Percentiles rank a stretch among this genome's conserved stretches.
Evolutionary conservation across 2,888 invertebrate species (phyloP).

Genomic region (Arge pagana): DNA sequence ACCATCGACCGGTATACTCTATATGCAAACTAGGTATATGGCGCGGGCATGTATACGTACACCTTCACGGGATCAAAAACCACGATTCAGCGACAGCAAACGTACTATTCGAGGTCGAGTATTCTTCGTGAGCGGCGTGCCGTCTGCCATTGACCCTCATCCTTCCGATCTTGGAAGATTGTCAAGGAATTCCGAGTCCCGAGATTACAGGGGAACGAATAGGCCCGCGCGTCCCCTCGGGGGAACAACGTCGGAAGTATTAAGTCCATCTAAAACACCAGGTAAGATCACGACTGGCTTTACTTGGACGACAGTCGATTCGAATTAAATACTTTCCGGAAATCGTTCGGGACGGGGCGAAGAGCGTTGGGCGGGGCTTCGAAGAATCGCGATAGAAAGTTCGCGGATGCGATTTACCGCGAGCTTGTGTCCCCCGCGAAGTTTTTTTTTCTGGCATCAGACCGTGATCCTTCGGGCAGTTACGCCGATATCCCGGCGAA

Average conservation of each 20-base stretch:
- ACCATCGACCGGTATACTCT: constrained; percentile 10
- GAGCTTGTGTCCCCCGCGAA: too few relatives aligned
- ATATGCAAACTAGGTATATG: too few relatives aligned
- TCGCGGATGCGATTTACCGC: constrained; percentile 10
- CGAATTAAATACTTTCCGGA: constrained; percentile 39
- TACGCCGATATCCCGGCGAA: constrained; percentile 9
- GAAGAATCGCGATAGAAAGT: constrained; percentile 26
- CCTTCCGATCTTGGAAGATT: constrained; percentile 11
- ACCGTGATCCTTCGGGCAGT: background rate
- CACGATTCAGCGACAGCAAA: too few relatives aligned
- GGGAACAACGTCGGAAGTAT: constrained; percentile 15
- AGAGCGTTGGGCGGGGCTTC: constrained; percentile 39
- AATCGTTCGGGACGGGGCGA: constrained; percentile 42
- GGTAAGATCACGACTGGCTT: constrained; percentile 5
- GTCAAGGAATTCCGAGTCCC: constrained; percentile 6
- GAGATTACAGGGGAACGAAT: constrained; percentile 17
- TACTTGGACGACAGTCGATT: constrained; percentile 2
- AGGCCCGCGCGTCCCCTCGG: constrained; percentile 9
- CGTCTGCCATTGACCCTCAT: background rate
- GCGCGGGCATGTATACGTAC: constrained; percentile 1
- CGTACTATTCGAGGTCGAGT: too few relatives aligned
- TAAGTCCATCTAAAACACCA: constrained; percentile 17
- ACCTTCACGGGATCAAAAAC: constrained; percentile 9
- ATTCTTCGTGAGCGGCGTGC: background rate
- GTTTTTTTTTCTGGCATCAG: too few relatives aligned